Base-by-base conservation (phyloP, 2,888 invertebrate species). In the Spilarctia lutea region DNA sequence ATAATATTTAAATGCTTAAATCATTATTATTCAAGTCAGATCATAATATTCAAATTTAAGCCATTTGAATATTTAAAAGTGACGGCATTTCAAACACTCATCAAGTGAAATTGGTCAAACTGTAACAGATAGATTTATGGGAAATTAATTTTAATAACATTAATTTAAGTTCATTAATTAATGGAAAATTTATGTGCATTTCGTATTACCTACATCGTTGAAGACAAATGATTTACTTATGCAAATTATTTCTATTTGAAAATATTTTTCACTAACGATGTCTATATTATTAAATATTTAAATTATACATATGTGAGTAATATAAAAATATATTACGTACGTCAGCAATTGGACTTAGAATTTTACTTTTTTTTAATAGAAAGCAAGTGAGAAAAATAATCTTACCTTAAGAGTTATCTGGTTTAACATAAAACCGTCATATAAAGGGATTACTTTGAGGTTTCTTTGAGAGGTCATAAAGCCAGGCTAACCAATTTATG, bases 361-460 rank as follows among this genome's bases (percentile, higher is more conserved):
- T 7, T 30, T 13, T 30, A 2, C 3, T 30, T 30, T 63, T 16
- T 63, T 30, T 60, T 16, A 63, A 63, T 18, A 18, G 18, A 30
- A 63, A 30, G 30, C 16, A 30, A 63, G 30, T 8, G 60, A 60
- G 60, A 7, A 63, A 30, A 30, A 63, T 63, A 63, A 30, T 30
- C 30, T 18, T 63, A 63, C 30, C 60, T 30, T 7, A 63, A 63
- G 18, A 63, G 60, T 27, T 39, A 42, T 60, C 39, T 30, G 42
- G 60, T 60, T 60, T 30, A 70, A 39, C 24, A 45, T 68, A 45
- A 20, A 33, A 35, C 11, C 35, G 33, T 63, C 60, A 63, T 39
- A 70, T 63, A 65, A 65, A 65, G 33, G 42, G 65, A 45, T 71
- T 71, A 48, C 48, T 65, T 71, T 24, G 71, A 35, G 65, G 65